Conservation (phyloP, 2,888 invertebrate species). For the Phlogophora meticulosa region DNA sequence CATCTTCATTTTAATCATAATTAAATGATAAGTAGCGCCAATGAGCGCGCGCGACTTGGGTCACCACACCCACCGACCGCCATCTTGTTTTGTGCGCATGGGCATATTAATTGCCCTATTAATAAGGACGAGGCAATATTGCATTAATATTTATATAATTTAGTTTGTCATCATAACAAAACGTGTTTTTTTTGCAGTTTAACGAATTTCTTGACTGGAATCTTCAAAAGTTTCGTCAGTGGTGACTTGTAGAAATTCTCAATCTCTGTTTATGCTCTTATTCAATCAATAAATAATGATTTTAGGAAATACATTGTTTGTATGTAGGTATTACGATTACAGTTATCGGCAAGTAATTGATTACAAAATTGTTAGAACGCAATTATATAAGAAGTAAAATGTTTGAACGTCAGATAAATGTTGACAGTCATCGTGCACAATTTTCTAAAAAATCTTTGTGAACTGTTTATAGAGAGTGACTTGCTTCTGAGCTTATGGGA, state of each 20-base stretch:
- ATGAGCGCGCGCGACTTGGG: conserved; percentile 77
- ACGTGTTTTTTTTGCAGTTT: not conserved
- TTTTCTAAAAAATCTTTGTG: conserved; percentile 47
- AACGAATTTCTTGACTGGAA: too few relatives aligned
- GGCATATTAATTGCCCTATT: conserved; percentile 80
- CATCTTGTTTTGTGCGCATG: conserved; percentile 85
- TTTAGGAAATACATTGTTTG: conserved; percentile 2
- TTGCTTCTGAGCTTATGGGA: conserved; percentile 40
- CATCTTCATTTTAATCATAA: conserved; percentile 77
- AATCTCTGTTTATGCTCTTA: too few relatives aligned
- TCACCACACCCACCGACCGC: conserved; percentile 86
- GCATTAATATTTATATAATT: conserved; percentile 52
- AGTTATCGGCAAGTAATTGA: conserved; percentile 24
- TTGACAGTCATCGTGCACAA: conserved; percentile 49
- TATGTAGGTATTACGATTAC: not conserved
- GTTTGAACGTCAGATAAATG: conserved; percentile 34
- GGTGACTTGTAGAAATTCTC: not conserved
- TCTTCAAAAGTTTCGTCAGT: too few relatives aligned
- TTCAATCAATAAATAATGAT: not conserved
- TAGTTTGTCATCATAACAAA: conserved; percentile 5
- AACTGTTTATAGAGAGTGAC: conserved; percentile 52
- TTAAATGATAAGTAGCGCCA: conserved; percentile 81
- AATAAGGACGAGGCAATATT: conserved; percentile 56
- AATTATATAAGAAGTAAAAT: conserved; percentile 30
- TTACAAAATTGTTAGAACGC: conserved; percentile 24